phyloP scores from a whole-genome alignment of 2,888 invertebrate genomes.

The Pristionchus arcanus region DNA sequence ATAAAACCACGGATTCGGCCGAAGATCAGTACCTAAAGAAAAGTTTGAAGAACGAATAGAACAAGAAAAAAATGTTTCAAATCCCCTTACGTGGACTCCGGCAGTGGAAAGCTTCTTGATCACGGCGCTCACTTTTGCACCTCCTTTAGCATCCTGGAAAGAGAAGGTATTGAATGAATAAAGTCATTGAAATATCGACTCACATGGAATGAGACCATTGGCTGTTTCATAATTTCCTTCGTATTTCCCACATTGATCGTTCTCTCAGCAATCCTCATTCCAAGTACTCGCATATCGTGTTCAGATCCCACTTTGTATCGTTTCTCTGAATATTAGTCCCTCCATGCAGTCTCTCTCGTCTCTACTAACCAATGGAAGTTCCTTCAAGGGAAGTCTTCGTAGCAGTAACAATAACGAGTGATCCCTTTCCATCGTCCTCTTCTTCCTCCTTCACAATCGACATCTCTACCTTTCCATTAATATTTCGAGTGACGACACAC shows the following conservation, averaged over 20 bases:
- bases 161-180: neutral
- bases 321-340: conserved; percentile 15
- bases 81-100: conserved; percentile 45
- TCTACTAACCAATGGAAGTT: neutral
- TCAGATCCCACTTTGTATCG: conserved; percentile 66
- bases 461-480: conserved; percentile 7
- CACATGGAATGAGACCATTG: conserved; percentile 67
- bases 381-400: conserved; percentile 58
- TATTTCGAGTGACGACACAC: neutral
- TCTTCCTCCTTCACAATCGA: conserved; percentile 18
- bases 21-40: conserved; percentile 58
- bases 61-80: no score
- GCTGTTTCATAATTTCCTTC: conserved; percentile 70
- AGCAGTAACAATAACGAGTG: conserved; percentile 60
- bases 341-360: neutral
- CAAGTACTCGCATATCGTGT: conserved; percentile 71
- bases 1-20: conserved; percentile 68
- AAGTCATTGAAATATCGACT: neutral
- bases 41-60: neutral
- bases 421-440: conserved; percentile 58
- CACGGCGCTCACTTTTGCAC: conserved; percentile 54
- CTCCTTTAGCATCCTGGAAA: conserved; percentile 54
- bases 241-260: conserved; percentile 69
- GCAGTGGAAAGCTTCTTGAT: conserved; percentile 57
- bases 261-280: conserved; percentile 70